A percentile compares a stretch with the other conserved stretches of the same genome.
These are phyloP conservation scores for Tupiocoris notatus DNA, from an alignment of 2,888 invertebrate species.

Conservation along the genomic window DNA sequence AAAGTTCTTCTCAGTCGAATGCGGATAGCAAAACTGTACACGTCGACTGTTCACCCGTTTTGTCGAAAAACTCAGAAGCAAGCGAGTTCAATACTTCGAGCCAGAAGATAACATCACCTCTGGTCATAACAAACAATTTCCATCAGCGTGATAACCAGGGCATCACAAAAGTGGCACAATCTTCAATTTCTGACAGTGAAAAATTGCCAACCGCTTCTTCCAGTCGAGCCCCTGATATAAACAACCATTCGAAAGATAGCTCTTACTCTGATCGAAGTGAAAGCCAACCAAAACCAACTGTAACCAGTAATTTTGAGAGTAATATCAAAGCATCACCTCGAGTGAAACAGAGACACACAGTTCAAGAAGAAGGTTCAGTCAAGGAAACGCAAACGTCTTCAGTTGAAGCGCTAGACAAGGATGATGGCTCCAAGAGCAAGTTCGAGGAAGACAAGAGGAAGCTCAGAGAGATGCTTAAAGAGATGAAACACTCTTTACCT, in stretches of 20 bases:
- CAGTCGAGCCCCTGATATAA: neutral
- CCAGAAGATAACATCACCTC: neutral
- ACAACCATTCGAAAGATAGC: neutral
- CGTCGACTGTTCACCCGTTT: too few species aligned
- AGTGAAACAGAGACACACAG: neutral
- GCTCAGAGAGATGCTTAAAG: conserved; percentile 70
- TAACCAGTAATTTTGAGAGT: neutral
- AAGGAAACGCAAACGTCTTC: conserved; percentile 27
- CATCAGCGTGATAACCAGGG: neutral
- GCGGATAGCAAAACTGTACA: neutral
- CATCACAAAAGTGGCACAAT: neutral
- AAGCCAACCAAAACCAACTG: neutral
- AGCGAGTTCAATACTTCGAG: neutral
- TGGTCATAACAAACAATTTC: neutral
- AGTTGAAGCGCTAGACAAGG: conserved; percentile 15
- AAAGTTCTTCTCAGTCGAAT: neutral
- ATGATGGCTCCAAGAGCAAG: neutral
- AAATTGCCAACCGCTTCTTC: neutral
- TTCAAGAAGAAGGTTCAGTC: neutral
- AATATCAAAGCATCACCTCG: neutral
- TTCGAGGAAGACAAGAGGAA: conserved; percentile 46
- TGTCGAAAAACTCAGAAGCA: neutral
- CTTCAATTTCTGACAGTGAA: neutral
- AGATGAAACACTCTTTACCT: conserved; percentile 74
- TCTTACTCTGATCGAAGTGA: too few species aligned